Percentiles rank a stretch among this genome's conserved stretches.
These are phyloP conservation scores for Hemicentrotus pulcherrimus DNA, from an alignment of 35 echinoderm and acorn worm genomes.

Conservation along the genomic window DNA sequence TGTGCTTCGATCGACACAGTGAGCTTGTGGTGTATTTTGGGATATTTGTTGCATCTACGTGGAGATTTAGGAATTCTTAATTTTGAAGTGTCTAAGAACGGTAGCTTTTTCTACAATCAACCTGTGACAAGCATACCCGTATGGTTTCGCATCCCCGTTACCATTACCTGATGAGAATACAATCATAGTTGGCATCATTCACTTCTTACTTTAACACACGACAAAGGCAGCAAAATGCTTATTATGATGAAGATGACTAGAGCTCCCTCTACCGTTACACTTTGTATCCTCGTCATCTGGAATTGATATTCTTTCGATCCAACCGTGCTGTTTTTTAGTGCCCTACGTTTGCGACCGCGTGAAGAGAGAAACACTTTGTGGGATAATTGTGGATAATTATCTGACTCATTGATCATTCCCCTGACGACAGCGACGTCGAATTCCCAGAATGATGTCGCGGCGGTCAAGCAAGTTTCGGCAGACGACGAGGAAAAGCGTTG, in stretches of 20 bases:
- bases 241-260: not conserved
- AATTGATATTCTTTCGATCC: not conserved
- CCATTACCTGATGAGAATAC: too few relatives aligned
- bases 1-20: too few relatives aligned
- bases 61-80: not conserved
- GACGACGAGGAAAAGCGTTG: constrained; percentile 42
- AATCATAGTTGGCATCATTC: too few relatives aligned
- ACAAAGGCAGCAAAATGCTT: not conserved
- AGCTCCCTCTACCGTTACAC: not conserved
- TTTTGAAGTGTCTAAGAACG: not conserved
- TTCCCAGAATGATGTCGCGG: constrained; percentile 34
- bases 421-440: not conserved
- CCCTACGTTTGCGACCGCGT: not conserved
- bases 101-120: not conserved
- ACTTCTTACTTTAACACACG: too few relatives aligned
- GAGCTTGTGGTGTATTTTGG: too few relatives aligned
- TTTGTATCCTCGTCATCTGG: not conserved
- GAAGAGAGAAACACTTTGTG: not conserved
- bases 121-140: not conserved
- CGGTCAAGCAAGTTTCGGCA: constrained; percentile 47
- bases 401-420: constrained; percentile 8
- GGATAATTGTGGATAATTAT: constrained; percentile 1
- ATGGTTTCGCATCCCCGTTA: not conserved
- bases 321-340: not conserved
- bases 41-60: not conserved